A percentile compares a stretch with the other conserved stretches of the same genome.
Evolutionary conservation across 2,888 invertebrate genomes (phyloP).

Genomic region (Platypus cylindrus): DNA sequence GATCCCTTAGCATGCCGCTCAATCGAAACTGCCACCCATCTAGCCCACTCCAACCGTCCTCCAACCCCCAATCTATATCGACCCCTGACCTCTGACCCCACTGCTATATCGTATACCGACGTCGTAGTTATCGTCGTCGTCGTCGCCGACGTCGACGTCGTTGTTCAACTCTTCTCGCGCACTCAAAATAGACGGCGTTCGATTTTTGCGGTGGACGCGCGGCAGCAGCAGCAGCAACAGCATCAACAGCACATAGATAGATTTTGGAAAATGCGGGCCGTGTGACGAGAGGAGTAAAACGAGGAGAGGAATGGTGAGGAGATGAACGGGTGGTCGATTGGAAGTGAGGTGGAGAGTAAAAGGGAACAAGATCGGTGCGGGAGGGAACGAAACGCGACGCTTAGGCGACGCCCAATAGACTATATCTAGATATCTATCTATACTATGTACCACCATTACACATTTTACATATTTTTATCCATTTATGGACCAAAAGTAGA

Average conservation of each 20-base stretch:
- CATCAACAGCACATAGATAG: slow-evolving; percentile 14
- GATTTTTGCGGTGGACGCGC: slow-evolving; percentile 34
- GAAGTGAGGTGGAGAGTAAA: no score
- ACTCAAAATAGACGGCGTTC: slow-evolving; percentile 33
- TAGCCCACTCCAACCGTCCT: slow-evolving; percentile 21
- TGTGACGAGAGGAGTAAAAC: slow-evolving; percentile 5
- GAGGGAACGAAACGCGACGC: no score
- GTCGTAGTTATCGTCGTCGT: no score
- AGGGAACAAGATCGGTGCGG: no score
- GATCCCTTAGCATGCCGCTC: slow-evolving; percentile 22
- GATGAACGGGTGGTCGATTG: no score
- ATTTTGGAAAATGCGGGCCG: no score
- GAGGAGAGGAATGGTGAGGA: slow-evolving; percentile 12
- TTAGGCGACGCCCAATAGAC: no score
- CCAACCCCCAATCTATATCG: slow-evolving; percentile 17
- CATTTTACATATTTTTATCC: no score
- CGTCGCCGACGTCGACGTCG: slow-evolving; percentile 3
- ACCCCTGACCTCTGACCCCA: slow-evolving; percentile 22
- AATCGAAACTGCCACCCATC: slow-evolving; percentile 24
- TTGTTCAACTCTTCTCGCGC: slow-evolving; percentile 27
- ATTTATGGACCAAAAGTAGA: no score
- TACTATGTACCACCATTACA: no score
- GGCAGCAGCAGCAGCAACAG: slow-evolving; percentile 18
- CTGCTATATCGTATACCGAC: no score
- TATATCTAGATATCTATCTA: no score